Conservation (phyloP, 2,113 vertebrate genomes). For the Scomber colias region DNA sequence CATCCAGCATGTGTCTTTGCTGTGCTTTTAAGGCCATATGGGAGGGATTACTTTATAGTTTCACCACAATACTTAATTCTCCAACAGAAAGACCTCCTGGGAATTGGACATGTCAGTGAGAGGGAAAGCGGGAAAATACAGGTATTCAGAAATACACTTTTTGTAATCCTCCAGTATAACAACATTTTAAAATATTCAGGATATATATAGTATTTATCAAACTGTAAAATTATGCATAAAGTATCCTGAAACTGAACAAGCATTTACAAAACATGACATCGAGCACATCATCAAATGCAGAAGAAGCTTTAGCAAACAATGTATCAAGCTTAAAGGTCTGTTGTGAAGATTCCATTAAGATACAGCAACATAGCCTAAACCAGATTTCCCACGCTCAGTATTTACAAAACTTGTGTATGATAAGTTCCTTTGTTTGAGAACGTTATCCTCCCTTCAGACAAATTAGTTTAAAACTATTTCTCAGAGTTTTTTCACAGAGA, state of each 20-base stretch:
- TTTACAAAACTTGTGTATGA: neutral
- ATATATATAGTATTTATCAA: no score
- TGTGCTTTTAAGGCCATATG: conserved; percentile 49
- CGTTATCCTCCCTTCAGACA: neutral
- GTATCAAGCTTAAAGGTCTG: no score
- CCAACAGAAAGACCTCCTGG: conserved; percentile 26
- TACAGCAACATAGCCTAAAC: neutral
- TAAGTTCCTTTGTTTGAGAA: neutral
- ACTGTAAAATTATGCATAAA: no score
- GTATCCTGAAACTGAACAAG: neutral
- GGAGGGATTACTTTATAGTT: conserved; percentile 60
- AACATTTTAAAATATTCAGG: no score
- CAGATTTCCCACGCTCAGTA: neutral
- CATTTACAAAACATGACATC: conserved; percentile 3
- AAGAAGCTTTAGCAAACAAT: no score
- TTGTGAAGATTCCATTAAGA: neutral
- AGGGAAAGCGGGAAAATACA: conserved; percentile 1
- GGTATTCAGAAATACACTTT: no score
- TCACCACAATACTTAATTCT: conserved; percentile 38
- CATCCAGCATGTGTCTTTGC: conserved; percentile 32
- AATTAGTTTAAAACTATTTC: neutral
- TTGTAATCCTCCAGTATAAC: no score
- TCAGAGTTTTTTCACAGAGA: no score
- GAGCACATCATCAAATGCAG: no score
- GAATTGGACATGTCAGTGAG: conserved; percentile 35